Percentiles rank a stretch among this genome's conserved stretches.
phyloP scores from a whole-genome alignment of 2,888 invertebrate species.

The Cylloceria caligata region DNA sequence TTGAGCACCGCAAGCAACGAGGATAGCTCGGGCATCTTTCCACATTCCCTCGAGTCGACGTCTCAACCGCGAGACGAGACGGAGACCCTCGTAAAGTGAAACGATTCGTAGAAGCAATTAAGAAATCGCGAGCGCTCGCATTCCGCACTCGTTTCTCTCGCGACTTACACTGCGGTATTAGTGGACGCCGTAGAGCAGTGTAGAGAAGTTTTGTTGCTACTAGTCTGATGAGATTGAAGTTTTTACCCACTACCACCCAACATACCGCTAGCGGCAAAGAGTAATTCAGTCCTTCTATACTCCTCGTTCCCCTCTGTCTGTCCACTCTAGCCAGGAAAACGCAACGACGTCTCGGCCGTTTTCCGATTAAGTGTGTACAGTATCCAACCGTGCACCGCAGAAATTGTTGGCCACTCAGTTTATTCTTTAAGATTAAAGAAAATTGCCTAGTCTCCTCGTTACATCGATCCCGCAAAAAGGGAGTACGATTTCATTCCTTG shows the following conservation, averaged over 20 bases:
- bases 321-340: conserved; percentile 24
- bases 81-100: conserved; percentile 56
- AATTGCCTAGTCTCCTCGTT: conserved; percentile 35
- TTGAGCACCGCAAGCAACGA: conserved; percentile 26
- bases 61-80: conserved; percentile 49
- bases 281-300: neutral
- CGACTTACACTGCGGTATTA: conserved; percentile 39
- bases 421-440: conserved; percentile 58
- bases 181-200: neutral
- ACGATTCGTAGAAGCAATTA: conserved; percentile 64
- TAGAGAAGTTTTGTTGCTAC: conserved; percentile 46
- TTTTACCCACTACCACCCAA: conserved; percentile 34
- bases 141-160: conserved; percentile 6
- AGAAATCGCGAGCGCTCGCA: conserved; percentile 52
- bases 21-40: conserved; percentile 25
- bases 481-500: neutral
- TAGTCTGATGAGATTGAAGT: conserved; percentile 50
- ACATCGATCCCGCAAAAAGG: conserved; percentile 24
- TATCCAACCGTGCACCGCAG: neutral
- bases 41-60: conserved; percentile 23
- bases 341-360: conserved; percentile 49
- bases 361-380: conserved; percentile 52
- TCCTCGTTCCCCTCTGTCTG: conserved; percentile 1
- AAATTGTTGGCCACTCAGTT: conserved; percentile 26
- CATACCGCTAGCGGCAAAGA: conserved; percentile 14